phyloP scores from a whole-genome alignment of 2,888 invertebrate genomes.

The Lasioglossum villosulum region DNA sequence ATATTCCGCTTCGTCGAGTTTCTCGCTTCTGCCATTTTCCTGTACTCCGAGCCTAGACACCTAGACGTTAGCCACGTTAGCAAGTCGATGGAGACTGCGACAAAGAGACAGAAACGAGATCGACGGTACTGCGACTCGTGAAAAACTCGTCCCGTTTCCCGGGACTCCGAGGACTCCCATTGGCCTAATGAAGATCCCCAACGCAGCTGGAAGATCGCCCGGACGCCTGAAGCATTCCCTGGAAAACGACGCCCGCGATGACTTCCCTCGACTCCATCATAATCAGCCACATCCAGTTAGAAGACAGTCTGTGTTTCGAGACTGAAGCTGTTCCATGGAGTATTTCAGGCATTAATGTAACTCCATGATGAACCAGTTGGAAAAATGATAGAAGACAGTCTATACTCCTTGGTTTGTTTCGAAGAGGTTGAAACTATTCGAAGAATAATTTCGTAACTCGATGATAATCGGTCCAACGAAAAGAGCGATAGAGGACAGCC shows the following conservation, averaged over 20 bases:
- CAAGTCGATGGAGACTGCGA: slow-evolving; percentile 50
- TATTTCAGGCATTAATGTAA: not conserved
- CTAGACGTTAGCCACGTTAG: slow-evolving; percentile 67
- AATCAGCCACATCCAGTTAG: not conserved
- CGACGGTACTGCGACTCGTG: not conserved
- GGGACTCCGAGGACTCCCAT: not conserved
- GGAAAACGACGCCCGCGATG: not conserved
- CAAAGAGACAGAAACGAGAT: slow-evolving; percentile 48
- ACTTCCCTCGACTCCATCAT: not conserved
- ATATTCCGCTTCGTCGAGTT: slow-evolving; percentile 55
- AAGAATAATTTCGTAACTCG: too few relatives aligned
- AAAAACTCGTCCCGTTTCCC: not conserved
- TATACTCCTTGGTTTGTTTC: too few relatives aligned
- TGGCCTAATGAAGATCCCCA: not conserved
- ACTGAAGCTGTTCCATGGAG: not conserved
- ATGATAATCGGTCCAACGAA: not conserved
- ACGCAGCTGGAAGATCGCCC: not conserved
- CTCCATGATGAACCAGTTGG: too few relatives aligned
- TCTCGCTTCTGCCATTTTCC: slow-evolving; percentile 63
- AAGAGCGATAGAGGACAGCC: not conserved
- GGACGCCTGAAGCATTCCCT: not conserved
- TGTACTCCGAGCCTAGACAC: slow-evolving; percentile 60
- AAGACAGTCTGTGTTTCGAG: not conserved
- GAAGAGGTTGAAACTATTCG: too few relatives aligned
- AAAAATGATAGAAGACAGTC: too few relatives aligned